Evolutionary conservation across 1,140 invertebrate genomes (phyloP).

Genomic region (Diploscapter pachys): DNA sequence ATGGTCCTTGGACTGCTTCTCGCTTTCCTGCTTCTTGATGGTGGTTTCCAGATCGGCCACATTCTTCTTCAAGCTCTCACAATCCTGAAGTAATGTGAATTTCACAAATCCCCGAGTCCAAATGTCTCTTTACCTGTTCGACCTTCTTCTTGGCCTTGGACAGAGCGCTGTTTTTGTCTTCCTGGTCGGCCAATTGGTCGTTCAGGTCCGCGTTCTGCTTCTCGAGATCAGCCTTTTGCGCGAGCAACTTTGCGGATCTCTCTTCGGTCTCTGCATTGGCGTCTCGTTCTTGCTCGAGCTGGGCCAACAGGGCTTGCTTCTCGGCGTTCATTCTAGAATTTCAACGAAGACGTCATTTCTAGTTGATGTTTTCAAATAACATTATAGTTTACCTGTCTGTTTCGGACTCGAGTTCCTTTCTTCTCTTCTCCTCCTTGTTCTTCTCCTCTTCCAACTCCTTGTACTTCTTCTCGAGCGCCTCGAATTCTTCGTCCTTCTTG

Average conservation of each 20-base stretch:
- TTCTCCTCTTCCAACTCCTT: slow-evolving; percentile 87
- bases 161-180: slow-evolving; percentile 46
- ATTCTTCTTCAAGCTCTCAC: slow-evolving; percentile 48
- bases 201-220: slow-evolving; percentile 66
- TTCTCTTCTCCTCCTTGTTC: slow-evolving; percentile 86
- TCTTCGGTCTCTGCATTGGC: slow-evolving; percentile 83
- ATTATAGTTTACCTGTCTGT: slow-evolving; percentile 66
- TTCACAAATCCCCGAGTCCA: not conserved
- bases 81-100: not conserved
- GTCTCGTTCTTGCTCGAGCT: slow-evolving; percentile 85
- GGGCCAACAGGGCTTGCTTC: slow-evolving; percentile 81
- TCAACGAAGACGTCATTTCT: too few species aligned
- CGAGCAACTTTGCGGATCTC: slow-evolving; percentile 81
- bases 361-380: not conserved
- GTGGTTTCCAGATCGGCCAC: slow-evolving; percentile 57
- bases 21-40: slow-evolving; percentile 69
- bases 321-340: slow-evolving; percentile 71
- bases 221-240: slow-evolving; percentile 85
- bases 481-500: slow-evolving; percentile 94
- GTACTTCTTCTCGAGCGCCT: slow-evolving; percentile 91
- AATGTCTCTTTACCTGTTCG: too few species aligned
- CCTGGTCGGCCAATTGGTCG: slow-evolving; percentile 52
- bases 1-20: slow-evolving; percentile 96
- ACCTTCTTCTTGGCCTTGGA: slow-evolving; percentile 51
- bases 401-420: slow-evolving; percentile 90